Evolutionary conservation across 2,113 vertebrate genomes (phyloP), one percentile per base, ranked within the genome.

Genomic region (Lepus americanus): DNA sequence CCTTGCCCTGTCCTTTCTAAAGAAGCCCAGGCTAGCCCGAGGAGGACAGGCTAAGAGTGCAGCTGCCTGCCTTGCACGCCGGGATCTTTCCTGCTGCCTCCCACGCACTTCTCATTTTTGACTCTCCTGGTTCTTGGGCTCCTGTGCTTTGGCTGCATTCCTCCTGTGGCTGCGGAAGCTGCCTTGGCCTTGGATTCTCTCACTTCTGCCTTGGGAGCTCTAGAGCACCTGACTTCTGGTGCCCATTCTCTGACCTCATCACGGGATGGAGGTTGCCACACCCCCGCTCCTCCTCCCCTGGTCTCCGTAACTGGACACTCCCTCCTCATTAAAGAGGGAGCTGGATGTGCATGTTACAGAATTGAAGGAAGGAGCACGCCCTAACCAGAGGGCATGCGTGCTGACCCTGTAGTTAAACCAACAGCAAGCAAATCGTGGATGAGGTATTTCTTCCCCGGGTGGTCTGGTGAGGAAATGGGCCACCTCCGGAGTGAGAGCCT

Each of bases 351-450:
- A 5, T 6, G 9, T 64, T 31, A 20, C 44, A 76, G 17, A 59
- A 67, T 90, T 77, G 53, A 84, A 89, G 89, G 77, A 90, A 89
- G 72, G 61, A 94, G 33, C 17, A 74, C 49, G 11, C 61, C 49
- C 70, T 92, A 82, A 51, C 22, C 39, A 73, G 64, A 55, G 12
- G 31, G 55, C 74, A n/a, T 78, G 6, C 39, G 66, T 63, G 70
- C 22, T 74, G 55, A 82, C 69, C 66, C 23, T 86, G 95, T 51
- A 29, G 36, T 85, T 66, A 88, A 81, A 27, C 44, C 66, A 82
- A 49, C 6, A 85, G 70, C 36, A 83, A 86, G 72, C 55, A 80
- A 86, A 59, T 86, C 3, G 1, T 89, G 33, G 31, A 94, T 17
- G 4, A 39, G 74, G 63, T n/a, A 19, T 79, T 84, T 88, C 73